Evolutionary conservation across 1,140 invertebrate genomes (phyloP), one percentile per base, ranked within the genome.

Genomic region (Gonioctena quinquepunctata): DNA sequence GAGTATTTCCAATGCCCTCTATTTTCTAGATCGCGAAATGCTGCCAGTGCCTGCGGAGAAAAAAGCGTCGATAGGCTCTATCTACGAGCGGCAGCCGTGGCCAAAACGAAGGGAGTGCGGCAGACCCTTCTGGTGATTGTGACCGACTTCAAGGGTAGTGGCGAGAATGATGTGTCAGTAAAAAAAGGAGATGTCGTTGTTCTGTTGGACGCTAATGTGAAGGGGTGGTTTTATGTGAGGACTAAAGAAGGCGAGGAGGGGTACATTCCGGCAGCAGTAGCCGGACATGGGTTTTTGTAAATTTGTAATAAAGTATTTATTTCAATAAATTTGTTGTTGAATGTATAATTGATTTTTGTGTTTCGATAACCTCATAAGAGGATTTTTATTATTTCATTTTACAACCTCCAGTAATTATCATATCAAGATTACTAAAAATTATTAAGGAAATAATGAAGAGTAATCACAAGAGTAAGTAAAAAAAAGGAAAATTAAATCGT

Each of bases 251-350:
- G 91, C 0, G 85, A 81, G 52, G 90, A 92, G 75, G 92, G 92
- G 48, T 92, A 91, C 68, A 93, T 94, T 69, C 92, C 92, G 1
- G 90, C 91, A n/a, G 87, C 86, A 18, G 86, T 93, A 22, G 90
- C 91, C 50, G 91, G 90, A 11, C 88, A 93, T 82, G 90, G 91
- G 13, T 93, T 90, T 78, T 85, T 92, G 73, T 92, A 85, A 87
- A 74, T 54, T 69, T 23, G 33, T 67, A 48, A 6, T 62, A 61
- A 52, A 61, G 22, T 66, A 63, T 71, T 71, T 71, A 68, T 71
- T 61, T 5, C 4, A 54, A 54, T 54, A 54, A 54, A 54, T 23
- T 54, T 16, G 8, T 54, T 54, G 52, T 21, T 18, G 18, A 6
- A 42, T 42, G n/a, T 42, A 7, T 42, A 6, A n/a, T n/a, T n/a